Evolutionary conservation across 2,113 vertebrate species (phyloP).

Genomic region (Dicaeum eximium): DNA sequence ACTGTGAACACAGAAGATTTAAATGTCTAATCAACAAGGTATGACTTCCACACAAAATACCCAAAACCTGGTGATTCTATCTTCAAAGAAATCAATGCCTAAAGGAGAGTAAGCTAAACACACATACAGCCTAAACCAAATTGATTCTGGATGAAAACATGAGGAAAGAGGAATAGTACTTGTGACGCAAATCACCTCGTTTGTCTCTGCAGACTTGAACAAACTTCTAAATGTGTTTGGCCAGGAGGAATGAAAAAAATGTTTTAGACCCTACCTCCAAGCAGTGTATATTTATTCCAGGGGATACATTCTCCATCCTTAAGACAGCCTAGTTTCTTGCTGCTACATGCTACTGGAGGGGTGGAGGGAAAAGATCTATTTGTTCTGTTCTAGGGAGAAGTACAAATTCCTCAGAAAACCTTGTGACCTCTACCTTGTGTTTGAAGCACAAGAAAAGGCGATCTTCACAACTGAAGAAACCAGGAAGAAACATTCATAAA

Average conservation of each 20-base stretch:
- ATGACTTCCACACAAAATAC: background rate
- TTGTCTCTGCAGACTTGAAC: background rate
- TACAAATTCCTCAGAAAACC: background rate
- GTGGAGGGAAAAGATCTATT: background rate
- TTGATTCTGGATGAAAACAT: background rate
- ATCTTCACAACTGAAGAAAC: background rate
- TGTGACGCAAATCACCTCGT: background rate
- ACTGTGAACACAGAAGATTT: background rate
- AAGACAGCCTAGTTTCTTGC: background rate
- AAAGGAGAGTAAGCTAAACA: background rate
- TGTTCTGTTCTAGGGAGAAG: background rate
- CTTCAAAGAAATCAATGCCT: background rate
- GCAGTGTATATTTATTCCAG: background rate
- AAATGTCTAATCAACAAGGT: background rate
- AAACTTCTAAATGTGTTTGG: background rate
- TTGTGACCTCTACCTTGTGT: background rate
- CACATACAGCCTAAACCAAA: fast-evolving
- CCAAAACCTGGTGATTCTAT: background rate
- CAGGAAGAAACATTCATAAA: fast-evolving
- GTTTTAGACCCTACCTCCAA: background rate
- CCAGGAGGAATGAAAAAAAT: background rate
- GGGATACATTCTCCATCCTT: background rate
- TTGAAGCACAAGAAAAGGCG: background rate
- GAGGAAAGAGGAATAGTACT: background rate
- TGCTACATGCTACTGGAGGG: background rate